phyloP scores from a whole-genome alignment of 1,140 invertebrate species.

The Drosophila parvula region DNA sequence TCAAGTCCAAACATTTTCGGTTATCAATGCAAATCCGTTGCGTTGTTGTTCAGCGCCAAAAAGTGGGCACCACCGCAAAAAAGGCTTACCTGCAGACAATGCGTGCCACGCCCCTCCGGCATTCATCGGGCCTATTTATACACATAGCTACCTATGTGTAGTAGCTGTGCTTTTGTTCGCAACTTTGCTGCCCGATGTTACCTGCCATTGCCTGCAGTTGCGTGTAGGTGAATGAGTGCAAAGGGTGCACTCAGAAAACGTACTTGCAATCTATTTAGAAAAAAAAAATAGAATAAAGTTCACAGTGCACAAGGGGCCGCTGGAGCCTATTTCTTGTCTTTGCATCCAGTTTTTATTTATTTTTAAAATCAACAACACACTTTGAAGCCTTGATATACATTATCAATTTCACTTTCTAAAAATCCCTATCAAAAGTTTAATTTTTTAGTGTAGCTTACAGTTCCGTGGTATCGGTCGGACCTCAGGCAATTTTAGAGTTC shows the following conservation, averaged over 20 bases:
- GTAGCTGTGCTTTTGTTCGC: constrained; percentile 43
- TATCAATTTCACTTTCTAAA: background rate
- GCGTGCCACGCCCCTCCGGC: constrained; percentile 60
- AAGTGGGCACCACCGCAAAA: constrained; percentile 64
- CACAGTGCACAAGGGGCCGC: background rate
- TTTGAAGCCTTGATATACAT: background rate
- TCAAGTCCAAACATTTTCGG: constrained; percentile 53
- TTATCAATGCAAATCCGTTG: constrained; percentile 75
- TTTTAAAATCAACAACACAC: too few relatives aligned
- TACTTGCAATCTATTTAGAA: background rate
- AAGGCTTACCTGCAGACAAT: constrained; percentile 63
- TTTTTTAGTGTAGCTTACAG: constrained; percentile 1
- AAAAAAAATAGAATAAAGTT: background rate
- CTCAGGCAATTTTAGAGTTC: constrained; percentile 65
- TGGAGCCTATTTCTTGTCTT: too few relatives aligned
- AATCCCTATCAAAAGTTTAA: background rate
- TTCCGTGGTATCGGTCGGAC: constrained; percentile 21
- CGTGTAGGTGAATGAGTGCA: constrained; percentile 27
- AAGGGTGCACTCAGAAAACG: background rate
- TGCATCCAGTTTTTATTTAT: too few relatives aligned
- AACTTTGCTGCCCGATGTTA: constrained; percentile 35
- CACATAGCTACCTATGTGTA: background rate
- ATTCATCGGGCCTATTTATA: constrained; percentile 21
- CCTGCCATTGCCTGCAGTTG: constrained; percentile 32
- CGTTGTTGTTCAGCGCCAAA: constrained; percentile 48